Conservation (phyloP, 2,797 vertebrate species). For the Acanthis flammea region DNA sequence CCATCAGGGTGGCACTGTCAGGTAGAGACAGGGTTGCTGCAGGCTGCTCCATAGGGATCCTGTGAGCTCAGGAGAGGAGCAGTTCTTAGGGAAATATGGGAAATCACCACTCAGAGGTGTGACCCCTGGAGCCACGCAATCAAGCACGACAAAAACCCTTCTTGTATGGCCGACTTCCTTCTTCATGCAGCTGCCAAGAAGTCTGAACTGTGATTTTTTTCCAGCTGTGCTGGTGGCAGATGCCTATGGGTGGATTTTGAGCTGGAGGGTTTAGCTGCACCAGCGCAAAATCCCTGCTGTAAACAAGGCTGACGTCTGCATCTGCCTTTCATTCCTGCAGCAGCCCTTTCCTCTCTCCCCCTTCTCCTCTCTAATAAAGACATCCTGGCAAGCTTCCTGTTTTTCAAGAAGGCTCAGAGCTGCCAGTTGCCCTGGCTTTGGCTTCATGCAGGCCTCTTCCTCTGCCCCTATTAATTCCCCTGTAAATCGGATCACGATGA, state of each 20-base stretch:
- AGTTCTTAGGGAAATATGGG: neutral
- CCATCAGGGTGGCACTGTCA: neutral
- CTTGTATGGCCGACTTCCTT: neutral
- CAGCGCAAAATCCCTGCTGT: neutral
- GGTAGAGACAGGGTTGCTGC: neutral
- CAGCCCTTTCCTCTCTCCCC: neutral
- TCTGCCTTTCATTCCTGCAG: neutral
- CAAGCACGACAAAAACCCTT: fast-evolving
- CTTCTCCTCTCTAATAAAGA: neutral
- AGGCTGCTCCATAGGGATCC: neutral
- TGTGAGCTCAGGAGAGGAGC: neutral
- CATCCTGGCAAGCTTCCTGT: neutral
- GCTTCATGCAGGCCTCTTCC: neutral
- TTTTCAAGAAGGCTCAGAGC: constrained; percentile 3
- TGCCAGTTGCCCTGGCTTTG: constrained; percentile 7
- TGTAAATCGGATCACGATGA: constrained; percentile 33
- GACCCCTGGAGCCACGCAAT: fast-evolving
- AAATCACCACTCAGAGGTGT: neutral
- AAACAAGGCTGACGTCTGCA: neutral
- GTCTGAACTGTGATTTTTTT: neutral
- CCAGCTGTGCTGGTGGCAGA: neutral
- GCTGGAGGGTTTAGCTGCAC: neutral
- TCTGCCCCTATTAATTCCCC: constrained; percentile 33
- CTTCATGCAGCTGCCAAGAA: neutral
- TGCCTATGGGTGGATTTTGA: neutral